A percentile compares a stretch with the other conserved stretches of the same genome.
Evolutionary conservation across 2,888 invertebrate species (phyloP).

Genomic region (Tortrix viridana): DNA sequence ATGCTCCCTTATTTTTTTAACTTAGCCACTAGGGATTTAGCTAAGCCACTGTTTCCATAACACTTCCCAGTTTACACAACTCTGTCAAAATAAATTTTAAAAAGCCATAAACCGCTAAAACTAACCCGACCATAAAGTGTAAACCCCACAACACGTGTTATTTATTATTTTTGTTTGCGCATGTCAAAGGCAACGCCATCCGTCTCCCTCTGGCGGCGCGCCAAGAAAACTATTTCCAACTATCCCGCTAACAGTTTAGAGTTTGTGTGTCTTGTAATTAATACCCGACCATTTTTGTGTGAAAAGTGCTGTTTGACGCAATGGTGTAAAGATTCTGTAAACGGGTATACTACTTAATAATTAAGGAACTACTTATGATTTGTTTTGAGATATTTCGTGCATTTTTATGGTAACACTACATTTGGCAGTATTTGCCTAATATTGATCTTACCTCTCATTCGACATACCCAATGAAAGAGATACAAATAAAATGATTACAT

Average conservation of each 20-base stretch:
- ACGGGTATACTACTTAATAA: no score
- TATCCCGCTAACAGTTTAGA: slow-evolving; percentile 39
- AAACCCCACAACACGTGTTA: slow-evolving; percentile 31
- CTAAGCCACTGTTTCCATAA: no score
- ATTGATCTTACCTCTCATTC: no score
- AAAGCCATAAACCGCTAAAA: slow-evolving; percentile 14
- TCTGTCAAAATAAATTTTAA: neutral
- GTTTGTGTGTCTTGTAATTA: slow-evolving; percentile 39
- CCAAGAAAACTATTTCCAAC: slow-evolving; percentile 41
- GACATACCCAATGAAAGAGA: no score
- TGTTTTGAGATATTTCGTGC: no score
- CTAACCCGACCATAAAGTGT: slow-evolving; percentile 19
- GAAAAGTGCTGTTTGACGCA: slow-evolving; percentile 1
- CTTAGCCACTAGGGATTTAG: no score
- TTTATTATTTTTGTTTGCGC: slow-evolving; percentile 38
- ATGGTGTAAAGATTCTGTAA: no score
- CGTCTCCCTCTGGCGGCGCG: slow-evolving; percentile 36
- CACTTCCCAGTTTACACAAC: neutral
- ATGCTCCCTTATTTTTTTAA: no score
- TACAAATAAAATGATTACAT: no score
- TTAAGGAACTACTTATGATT: no score
- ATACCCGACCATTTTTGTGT: slow-evolving; percentile 26
- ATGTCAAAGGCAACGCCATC: slow-evolving; percentile 37
- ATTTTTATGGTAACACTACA: no score
- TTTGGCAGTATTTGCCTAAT: no score